phyloP scores from a whole-genome alignment of 1,140 invertebrate species.

The Bombus pascuorum region DNA sequence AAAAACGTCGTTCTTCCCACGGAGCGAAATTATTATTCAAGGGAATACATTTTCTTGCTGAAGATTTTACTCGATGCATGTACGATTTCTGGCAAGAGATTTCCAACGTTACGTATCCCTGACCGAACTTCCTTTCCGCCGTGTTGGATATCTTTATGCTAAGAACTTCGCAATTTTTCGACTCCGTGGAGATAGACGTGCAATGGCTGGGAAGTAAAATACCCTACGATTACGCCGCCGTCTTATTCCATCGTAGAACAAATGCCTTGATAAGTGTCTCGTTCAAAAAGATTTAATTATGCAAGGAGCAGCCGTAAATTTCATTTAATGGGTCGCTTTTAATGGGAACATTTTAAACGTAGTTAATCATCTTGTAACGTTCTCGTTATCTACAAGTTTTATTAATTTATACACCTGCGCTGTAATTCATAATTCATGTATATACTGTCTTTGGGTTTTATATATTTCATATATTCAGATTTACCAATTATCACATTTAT shows the following conservation, averaged over 20 bases:
- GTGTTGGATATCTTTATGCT: neutral
- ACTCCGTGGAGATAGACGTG: neutral
- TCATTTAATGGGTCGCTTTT: constrained; percentile 1
- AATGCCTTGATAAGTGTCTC: constrained; percentile 15
- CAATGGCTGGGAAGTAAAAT: constrained; percentile 16
- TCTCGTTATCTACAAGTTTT: neutral
- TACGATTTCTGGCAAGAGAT: constrained; percentile 13
- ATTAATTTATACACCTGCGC: neutral
- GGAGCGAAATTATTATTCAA: constrained; percentile 28
- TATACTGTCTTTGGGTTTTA: no score
- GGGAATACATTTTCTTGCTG: neutral
- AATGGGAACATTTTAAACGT: neutral
- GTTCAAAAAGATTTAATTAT: constrained; percentile 23
- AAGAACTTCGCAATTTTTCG: constrained; percentile 13
- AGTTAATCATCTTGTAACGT: neutral
- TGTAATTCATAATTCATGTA: neutral
- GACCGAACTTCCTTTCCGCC: neutral
- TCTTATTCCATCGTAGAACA: neutral
- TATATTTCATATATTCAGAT: no score
- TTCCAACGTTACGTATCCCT: neutral
- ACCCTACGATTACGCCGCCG: constrained; percentile 10
- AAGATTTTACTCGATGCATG: neutral
- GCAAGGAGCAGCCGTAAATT: constrained; percentile 9
- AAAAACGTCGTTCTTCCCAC: constrained; percentile 28
- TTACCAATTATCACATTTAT: no score